These are phyloP conservation scores for Ormyrus pomaceus DNA, from an alignment of 2,888 invertebrate species.

Conservation along the genomic window DNA sequence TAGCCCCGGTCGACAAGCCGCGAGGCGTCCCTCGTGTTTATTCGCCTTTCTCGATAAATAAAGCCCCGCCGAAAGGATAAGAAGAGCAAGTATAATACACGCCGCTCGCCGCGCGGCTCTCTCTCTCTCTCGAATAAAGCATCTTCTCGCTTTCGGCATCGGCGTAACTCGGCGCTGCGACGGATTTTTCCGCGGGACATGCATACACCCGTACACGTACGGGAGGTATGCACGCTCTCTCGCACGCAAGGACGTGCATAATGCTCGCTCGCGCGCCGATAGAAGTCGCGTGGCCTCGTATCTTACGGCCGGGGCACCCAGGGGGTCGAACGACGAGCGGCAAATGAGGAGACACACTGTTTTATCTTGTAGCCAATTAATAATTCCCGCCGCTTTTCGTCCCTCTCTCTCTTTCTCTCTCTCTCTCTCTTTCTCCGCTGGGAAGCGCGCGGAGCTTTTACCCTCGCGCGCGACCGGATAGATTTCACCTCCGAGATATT, in stretches of 20 bases:
- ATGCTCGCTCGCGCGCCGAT: constrained; percentile 52
- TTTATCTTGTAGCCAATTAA: constrained; percentile 75
- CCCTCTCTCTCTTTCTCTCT: neutral
- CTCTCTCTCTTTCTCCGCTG: neutral
- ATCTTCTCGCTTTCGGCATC: neutral
- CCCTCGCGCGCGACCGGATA: neutral
- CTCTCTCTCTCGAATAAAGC: neutral
- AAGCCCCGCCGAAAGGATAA: too few species aligned
- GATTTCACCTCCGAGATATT: constrained; percentile 1
- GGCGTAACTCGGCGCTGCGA: neutral
- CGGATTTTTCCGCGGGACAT: too few species aligned
- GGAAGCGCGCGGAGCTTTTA: neutral
- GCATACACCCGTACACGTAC: too few species aligned
- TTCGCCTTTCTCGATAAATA: too few species aligned
- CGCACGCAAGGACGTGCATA: too few species aligned
- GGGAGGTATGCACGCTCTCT: too few species aligned
- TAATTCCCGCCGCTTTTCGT: constrained; percentile 60
- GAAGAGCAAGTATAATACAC: too few species aligned
- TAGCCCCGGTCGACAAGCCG: too few species aligned
- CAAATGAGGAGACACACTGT: constrained; percentile 72
- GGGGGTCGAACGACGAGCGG: constrained; percentile 69
- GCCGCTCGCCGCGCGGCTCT: neutral
- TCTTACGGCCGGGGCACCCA: constrained; percentile 65
- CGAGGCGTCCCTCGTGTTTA: too few species aligned
- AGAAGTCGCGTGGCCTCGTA: constrained; percentile 70